phyloP scores from a whole-genome alignment of 1,140 invertebrate species.

The Drosophila teissieri region DNA sequence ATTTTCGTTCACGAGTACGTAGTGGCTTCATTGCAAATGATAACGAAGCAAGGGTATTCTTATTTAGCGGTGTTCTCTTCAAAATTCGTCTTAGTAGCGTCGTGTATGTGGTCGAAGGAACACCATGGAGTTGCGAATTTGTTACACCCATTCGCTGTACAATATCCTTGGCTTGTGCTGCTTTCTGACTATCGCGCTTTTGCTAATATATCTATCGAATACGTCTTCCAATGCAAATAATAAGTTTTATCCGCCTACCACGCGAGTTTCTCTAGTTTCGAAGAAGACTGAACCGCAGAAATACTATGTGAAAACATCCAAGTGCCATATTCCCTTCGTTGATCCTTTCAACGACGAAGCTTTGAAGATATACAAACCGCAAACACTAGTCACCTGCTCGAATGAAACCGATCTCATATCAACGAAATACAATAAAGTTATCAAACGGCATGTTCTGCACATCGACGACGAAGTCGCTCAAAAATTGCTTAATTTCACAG shows the following conservation, averaged over 20 bases:
- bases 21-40: too few relatives aligned
- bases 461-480: conserved; percentile 68
- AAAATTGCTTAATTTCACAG: conserved; percentile 32
- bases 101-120: neutral
- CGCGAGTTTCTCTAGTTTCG: neutral
- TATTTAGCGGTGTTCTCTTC: too few relatives aligned
- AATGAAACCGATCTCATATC: conserved; percentile 84
- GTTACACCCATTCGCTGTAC: conserved; percentile 3
- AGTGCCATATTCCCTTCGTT: conserved; percentile 81
- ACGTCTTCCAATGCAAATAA: neutral
- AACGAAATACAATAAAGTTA: conserved; percentile 60
- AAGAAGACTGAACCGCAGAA: neutral
- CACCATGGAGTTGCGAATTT: conserved; percentile 29
- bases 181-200: neutral
- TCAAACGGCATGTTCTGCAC: conserved; percentile 54
- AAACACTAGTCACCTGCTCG: conserved; percentile 86
- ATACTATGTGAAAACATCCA: conserved; percentile 23
- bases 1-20: too few relatives aligned
- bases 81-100: conserved; percentile 3
- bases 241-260: neutral
- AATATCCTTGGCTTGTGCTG: conserved; percentile 14
- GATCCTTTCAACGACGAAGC: conserved; percentile 88
- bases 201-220: neutral
- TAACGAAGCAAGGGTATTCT: too few relatives aligned
- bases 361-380: conserved; percentile 86